A percentile compares a stretch with the other conserved stretches of the same genome.
Conservation (phyloP, 2,797 vertebrate genomes). For the Anomalospiza imberbis region DNA sequence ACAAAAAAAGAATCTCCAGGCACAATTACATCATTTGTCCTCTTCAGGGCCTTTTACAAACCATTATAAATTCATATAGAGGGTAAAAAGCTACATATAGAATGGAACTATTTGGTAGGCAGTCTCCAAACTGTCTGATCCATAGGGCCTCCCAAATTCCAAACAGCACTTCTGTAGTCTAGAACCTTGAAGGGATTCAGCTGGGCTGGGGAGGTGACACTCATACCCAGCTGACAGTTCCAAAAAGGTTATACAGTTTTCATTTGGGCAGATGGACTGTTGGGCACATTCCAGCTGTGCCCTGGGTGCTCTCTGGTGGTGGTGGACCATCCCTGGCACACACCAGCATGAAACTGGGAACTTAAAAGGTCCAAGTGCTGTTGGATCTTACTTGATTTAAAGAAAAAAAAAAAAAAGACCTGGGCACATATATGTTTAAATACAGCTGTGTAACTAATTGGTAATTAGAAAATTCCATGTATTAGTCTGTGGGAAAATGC, state of each 20-base stretch:
- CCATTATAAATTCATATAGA: not conserved
- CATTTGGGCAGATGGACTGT: not conserved
- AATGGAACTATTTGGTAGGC: not conserved
- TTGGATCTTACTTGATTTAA: not conserved
- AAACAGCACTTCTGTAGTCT: not conserved
- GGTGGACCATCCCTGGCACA: not conserved
- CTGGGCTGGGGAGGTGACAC: not conserved
- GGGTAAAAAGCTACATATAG: not conserved
- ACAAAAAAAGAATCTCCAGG: not conserved
- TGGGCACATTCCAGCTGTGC: not conserved
- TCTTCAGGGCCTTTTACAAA: not conserved
- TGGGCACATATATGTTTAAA: rapidly evolving
- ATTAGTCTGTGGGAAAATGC: not conserved
- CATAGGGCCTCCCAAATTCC: rapidly evolving
- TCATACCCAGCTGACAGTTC: not conserved
- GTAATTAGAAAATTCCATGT: not conserved
- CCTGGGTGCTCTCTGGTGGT: not conserved
- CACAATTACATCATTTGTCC: not conserved
- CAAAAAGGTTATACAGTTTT: not conserved
- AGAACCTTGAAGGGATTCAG: not conserved
- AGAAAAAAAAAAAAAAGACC: not conserved
- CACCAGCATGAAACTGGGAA: not conserved
- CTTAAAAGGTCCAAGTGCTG: not conserved
- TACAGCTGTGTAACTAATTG: not conserved
- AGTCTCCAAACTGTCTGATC: not conserved